Evolutionary conservation across 2,888 invertebrate species (phyloP), one percentile per base, ranked within the genome.

Genomic region (Tenthredo mesomela): DNA sequence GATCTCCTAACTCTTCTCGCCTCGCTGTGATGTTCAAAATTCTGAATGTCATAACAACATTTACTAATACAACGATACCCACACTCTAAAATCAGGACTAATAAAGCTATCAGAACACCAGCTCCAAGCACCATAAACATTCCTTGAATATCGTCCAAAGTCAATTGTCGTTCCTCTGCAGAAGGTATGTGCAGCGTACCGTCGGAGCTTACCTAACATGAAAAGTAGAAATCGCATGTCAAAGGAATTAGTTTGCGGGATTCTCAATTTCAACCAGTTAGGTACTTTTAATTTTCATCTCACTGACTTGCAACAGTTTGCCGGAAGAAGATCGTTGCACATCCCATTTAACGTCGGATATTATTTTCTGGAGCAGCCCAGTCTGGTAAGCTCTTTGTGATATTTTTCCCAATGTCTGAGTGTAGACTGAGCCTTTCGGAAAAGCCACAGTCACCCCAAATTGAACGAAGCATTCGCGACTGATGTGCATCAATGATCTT

Each of bases 131-230:
- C 94, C 3, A 97, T 92, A 90, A 97, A 97, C 96, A 97, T 97
- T 12, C 97, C 97, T 93, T 97, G 97, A 0, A 97, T 97, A 87
- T 97, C 97, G 89, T 96, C 97, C 47, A 97, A 93, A 0, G 96
- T 96, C n/a, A 97, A 91, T 33, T 96, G 96, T 86, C 96, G 95
- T 90, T 97, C 97, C 92, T 96, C 96, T 37, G 95, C 94, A 65
- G 93, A 92, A 10, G 93, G 88, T 29, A 93, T 93, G 77, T 94
- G 94, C 33, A 95, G 86, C 0, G 92, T 89, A 25, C 90, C 90
- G 2, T 94, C 94, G 18, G 91, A 88, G 73, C 92, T 94, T 0
- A 94, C 95, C 95, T 95, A 89, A 33, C 25, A 86, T 37, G 7
- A 91, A 91, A 86, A 75, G 82, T 77, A 37, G 61, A 84, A 70